Base-by-base conservation (phyloP, 1,140 invertebrate genomes). In the Tetragnatha versicolor region DNA sequence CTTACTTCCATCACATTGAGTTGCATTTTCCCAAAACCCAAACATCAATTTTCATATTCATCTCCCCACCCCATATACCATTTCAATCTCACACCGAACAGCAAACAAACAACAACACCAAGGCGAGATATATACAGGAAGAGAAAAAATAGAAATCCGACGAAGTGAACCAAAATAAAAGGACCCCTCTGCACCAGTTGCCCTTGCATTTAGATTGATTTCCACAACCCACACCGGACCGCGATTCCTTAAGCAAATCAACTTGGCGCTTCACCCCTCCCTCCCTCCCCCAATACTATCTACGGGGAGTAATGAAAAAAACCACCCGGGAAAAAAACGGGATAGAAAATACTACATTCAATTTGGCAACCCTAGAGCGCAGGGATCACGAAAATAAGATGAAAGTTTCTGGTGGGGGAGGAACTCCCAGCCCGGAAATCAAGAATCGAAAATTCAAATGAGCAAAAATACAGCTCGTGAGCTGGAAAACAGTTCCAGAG, bases 401-500 rank as follows among this genome's bases (percentile, higher is more conserved):
- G 73, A 66, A 76, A 65, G 73, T 45, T 33, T 5, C 20, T 3
- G 58, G 47, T 58, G 27, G 25, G 55, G 69, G 42, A 37, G 49
- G 20, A 29, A 29, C 29, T 47, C 58, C 58, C 72, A 35, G 29
- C 39, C 73, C 73, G 73, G 73, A 77, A 77, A 77, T 77, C 73
- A 77, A 60, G 60, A 61, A 77, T 77, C 73, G 73, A 77, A 77
- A 77, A 77, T 77, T 77, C 73, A 77, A 77, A 77, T 77, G 73
- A 77, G 73, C 73, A 77, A 77, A 77, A 77, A 65, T 77, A 61
- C 73, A 45, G 60, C 37, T 73, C 70, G 70, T 42, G 60, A 9
- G 70, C 55, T 65, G 61, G 73, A 77, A 77, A 77, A 77, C 73
- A 45, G 73, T 77, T 77, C 73, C 22, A n/a, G n/a, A 47, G n/a